Evolutionary conservation across 2,113 vertebrate species (phyloP).

Genomic region (Nothocercus nigrocapillus): DNA sequence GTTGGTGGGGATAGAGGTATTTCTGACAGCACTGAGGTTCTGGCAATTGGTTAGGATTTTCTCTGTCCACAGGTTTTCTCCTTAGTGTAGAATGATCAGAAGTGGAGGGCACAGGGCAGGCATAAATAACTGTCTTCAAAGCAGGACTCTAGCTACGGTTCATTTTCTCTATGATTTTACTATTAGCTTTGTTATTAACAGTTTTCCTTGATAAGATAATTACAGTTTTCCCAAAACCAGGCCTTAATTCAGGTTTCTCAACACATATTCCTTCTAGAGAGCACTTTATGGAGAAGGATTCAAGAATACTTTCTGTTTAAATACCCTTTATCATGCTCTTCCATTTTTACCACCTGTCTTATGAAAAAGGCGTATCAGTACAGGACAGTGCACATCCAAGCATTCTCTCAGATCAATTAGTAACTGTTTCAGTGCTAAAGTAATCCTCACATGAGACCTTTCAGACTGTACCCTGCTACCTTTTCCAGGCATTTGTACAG

Average conservation of each 20-base stretch:
- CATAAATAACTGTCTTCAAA: background rate
- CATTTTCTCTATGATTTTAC: background rate
- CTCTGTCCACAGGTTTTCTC: background rate
- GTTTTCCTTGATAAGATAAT: background rate
- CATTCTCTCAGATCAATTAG: background rate
- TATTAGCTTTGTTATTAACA: background rate
- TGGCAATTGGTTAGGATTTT: background rate
- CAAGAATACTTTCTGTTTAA: background rate
- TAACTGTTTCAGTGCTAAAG: background rate
- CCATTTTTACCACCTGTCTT: background rate
- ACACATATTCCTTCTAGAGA: background rate
- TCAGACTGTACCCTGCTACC: background rate
- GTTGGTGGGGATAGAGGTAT: background rate
- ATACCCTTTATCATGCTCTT: background rate
- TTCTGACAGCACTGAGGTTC: background rate
- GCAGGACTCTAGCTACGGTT: background rate
- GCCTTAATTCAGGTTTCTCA: background rate
- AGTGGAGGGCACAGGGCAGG: background rate
- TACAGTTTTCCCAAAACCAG: background rate
- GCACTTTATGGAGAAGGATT: background rate
- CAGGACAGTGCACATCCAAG: background rate
- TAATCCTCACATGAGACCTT: background rate
- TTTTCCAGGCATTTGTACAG: background rate
- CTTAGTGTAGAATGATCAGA: background rate
- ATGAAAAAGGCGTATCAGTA: background rate